phyloP scores from a whole-genome alignment of 2,113 vertebrate genomes.

The Dolichotis patagonum region DNA sequence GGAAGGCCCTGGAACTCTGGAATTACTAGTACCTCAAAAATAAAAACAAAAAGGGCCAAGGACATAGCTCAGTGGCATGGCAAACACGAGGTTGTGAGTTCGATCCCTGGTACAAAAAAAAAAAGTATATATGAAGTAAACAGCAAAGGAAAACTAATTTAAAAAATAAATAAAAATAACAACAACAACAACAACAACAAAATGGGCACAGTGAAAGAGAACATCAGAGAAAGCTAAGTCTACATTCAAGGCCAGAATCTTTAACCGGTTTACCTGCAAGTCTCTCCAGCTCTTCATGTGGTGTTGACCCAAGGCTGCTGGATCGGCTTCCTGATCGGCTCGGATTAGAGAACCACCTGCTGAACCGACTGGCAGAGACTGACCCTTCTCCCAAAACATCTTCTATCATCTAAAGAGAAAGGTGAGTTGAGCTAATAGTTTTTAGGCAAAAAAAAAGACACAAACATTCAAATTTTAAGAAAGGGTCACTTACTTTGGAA shows the following conservation, averaged over 20 bases:
- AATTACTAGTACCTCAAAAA: background rate
- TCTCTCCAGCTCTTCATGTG: conserved; percentile 97
- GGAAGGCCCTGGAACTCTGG: background rate
- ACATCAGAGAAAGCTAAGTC: background rate
- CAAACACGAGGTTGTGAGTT: no score
- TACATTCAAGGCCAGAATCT: background rate
- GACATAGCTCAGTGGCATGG: no score
- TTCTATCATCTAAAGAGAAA: conserved; percentile 94
- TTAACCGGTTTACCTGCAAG: conserved; percentile 91
- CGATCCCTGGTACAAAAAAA: no score
- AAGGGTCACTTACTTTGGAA: conserved; percentile 82
- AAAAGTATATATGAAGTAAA: no score
- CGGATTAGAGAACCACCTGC: conserved; percentile 96
- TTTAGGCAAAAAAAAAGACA: conserved; percentile 51
- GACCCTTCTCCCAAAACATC: conserved; percentile 97
- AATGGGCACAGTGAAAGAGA: background rate
- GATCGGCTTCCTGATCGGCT: conserved; percentile 96
- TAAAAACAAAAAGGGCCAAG: no score
- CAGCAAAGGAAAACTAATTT: no score
- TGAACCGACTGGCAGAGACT: conserved; percentile 95
- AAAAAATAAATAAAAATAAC: no score
- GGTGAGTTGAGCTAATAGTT: conserved; percentile 16
- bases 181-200: background rate
- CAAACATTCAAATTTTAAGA: conserved; percentile 65
- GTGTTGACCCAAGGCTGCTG: conserved; percentile 97